Conservation (phyloP, 2,797 vertebrate genomes). For the Thaleichthys pacificus region DNA sequence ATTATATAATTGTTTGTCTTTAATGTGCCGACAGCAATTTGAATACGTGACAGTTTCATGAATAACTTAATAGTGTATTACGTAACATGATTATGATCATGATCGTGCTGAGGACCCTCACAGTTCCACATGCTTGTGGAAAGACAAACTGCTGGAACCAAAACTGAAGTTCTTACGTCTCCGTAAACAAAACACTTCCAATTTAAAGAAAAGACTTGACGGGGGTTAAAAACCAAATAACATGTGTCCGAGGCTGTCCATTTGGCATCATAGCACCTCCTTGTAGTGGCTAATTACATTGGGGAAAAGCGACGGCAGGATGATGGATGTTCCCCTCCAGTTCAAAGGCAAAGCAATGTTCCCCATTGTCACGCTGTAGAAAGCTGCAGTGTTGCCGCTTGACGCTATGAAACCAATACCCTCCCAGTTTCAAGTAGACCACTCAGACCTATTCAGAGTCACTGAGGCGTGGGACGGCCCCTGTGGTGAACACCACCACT, state of each 20-base stretch:
- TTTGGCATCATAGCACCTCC: conserved; percentile 27
- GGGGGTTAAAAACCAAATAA: conserved; percentile 40
- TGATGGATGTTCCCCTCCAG: conserved; percentile 48
- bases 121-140: neutral
- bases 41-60: neutral
- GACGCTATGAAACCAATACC: conserved; percentile 39
- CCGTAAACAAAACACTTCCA: neutral
- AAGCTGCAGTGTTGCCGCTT: conserved; percentile 31
- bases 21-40: neutral
- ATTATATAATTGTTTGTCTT: neutral
- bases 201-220: conserved; percentile 20
- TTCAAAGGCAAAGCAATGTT: conserved; percentile 50
- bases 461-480: conserved; percentile 50
- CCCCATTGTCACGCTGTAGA: conserved; percentile 29
- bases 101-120: neutral
- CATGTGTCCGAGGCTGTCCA: conserved; percentile 36
- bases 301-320: conserved; percentile 28
- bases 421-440: conserved; percentile 41
- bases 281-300: conserved; percentile 48
- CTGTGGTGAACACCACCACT: conserved; percentile 16
- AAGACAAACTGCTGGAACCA: neutral
- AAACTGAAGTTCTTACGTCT: neutral
- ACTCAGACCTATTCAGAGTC: conserved; percentile 48
- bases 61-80: neutral
- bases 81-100: no score